Percentiles rank a stretch among this genome's conserved stretches.
These are phyloP conservation scores for Mirounga angustirostris DNA, from an alignment of 2,113 vertebrate genomes.

Conservation along the genomic window DNA sequence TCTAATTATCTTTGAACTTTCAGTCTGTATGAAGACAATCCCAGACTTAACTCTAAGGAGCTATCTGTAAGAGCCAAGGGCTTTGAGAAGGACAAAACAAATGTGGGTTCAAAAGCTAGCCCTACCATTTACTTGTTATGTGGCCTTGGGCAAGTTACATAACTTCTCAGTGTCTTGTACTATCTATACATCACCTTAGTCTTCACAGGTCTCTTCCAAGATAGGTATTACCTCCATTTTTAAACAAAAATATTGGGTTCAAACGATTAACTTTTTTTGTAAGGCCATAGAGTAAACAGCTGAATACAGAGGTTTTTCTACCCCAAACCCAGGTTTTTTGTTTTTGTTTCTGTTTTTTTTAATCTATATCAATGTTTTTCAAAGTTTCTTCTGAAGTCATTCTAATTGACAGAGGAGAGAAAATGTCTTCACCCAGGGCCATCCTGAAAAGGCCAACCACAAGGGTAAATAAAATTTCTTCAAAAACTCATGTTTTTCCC, in stretches of 20 bases:
- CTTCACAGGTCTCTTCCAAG: neutral
- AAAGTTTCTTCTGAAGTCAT: neutral
- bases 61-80: neutral
- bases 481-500: neutral
- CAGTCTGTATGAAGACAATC: neutral
- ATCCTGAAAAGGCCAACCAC: neutral
- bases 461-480: neutral
- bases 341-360: neutral
- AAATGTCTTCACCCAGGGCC: neutral
- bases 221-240: neutral
- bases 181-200: neutral
- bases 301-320: neutral
- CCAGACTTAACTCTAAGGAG: neutral
- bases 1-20: conserved; percentile 62
- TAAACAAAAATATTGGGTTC: neutral
- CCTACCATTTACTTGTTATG: neutral
- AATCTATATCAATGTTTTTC: neutral
- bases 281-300: neutral
- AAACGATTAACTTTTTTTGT: neutral
- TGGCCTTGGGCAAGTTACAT: neutral
- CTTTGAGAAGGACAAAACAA: neutral
- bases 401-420: neutral
- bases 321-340: neutral
- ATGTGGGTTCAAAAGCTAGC: neutral
- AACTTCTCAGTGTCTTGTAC: neutral